A percentile compares a stretch with the other conserved stretches of the same genome.
phyloP scores from a whole-genome alignment of 2,888 invertebrate species.

The Brachyptera putata region DNA sequence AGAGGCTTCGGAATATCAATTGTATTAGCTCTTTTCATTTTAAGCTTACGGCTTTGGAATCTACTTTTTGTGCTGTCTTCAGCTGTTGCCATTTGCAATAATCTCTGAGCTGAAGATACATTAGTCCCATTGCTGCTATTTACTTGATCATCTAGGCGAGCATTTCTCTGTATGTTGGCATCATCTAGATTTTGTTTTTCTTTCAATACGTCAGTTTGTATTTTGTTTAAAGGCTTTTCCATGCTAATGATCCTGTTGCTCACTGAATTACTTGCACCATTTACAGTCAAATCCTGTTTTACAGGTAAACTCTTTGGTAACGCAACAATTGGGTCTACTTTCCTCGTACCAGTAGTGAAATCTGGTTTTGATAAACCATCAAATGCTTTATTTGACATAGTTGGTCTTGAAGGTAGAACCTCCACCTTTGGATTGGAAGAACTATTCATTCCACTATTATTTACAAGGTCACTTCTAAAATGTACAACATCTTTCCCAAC shows the following conservation, averaged over 20 bases:
- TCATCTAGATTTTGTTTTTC: not conserved
- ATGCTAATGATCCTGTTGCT: not conserved
- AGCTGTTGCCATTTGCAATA: slow-evolving; percentile 37
- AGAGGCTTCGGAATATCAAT: slow-evolving; percentile 77
- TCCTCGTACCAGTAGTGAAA: too few relatives aligned
- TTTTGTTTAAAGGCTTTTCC: not conserved
- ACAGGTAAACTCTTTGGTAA: not conserved
- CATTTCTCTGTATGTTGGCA: not conserved
- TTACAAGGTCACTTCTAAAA: too few relatives aligned
- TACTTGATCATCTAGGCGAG: too few relatives aligned
- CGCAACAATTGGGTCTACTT: too few relatives aligned
- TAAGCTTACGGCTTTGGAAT: slow-evolving; percentile 49
- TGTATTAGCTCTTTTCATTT: slow-evolving; percentile 84
- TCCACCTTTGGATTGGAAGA: too few relatives aligned
- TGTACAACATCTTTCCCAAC: too few relatives aligned
- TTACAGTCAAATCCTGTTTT: not conserved
- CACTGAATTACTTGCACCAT: not conserved
- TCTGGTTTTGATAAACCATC: too few relatives aligned
- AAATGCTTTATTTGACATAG: not conserved
- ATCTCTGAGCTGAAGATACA: slow-evolving; percentile 35
- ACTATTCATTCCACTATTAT: too few relatives aligned
- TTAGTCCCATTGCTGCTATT: not conserved
- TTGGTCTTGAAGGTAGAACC: too few relatives aligned
- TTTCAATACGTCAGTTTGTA: not conserved
- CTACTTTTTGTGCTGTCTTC: slow-evolving; percentile 31